Conservation (phyloP, 2,888 invertebrate genomes). For the Euproctis similis region DNA sequence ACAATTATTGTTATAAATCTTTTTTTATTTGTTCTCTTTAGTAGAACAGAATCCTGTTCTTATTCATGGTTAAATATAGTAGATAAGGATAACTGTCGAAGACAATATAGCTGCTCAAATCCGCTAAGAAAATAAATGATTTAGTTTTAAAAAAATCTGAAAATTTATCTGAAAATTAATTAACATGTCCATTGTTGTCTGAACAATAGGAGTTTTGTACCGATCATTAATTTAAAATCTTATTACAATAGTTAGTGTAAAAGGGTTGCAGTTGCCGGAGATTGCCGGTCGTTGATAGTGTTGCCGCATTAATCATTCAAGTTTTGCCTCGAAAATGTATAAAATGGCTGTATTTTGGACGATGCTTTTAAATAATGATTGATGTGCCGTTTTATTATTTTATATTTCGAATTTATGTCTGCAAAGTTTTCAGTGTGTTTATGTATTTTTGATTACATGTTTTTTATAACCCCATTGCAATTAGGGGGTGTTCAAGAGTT, state of each 20-base stretch:
- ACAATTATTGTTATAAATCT: no score
- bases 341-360: slow-evolving; percentile 16
- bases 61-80: no score
- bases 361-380: slow-evolving; percentile 20
- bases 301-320: slow-evolving; percentile 18
- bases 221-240: slow-evolving; percentile 52
- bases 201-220: slow-evolving; percentile 26
- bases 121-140: no score
- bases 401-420: no score
- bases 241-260: slow-evolving; percentile 25
- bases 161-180: slow-evolving; percentile 24
- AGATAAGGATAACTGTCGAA: no score
- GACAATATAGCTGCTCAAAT: no score
- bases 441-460: no score
- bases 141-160: slow-evolving; percentile 1
- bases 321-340: slow-evolving; percentile 13
- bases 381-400: slow-evolving; percentile 9
- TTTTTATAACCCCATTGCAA: no score
- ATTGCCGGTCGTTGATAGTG: slow-evolving; percentile 19
- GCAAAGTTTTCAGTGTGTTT: not conserved
- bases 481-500: no score
- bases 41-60: no score
- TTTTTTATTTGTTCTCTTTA: no score
- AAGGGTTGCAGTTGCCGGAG: slow-evolving; percentile 16
- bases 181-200: slow-evolving; percentile 31